Evolutionary conservation across 2,113 vertebrate species (phyloP), one percentile per base, ranked within the genome.

Genomic region (Myrmophylax atrothorax): DNA sequence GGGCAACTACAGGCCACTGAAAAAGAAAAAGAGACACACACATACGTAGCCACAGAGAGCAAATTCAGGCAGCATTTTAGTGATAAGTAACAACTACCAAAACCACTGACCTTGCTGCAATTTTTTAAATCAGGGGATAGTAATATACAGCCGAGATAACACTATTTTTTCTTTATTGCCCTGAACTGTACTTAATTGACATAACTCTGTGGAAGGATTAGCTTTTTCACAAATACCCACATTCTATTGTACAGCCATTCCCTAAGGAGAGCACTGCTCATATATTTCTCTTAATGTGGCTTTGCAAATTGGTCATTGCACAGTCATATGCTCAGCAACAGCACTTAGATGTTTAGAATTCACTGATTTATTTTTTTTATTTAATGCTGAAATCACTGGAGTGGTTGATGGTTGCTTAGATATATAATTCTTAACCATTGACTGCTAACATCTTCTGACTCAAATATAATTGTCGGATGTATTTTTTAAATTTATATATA

Each of bases 91-190:
- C 50, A 73, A 77, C 40, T 18, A 91, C 29, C 73, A 90, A 70
- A 92, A 78, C n/a, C 7, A 13, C 25, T 85, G 47, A 90, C 66
- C 83, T 58, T 0, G 1, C 40, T 74, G 52, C 29, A 76, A 46
- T 88, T 92, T 90, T 69, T 74, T 18, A 18, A 74, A 85, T 40
- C 26, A 18, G 44, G 40, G 31, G 17, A 73, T 64, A 35, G 55
- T 68, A 88, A 91, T 84, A 80, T 73, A 84, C 22, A 42, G 75
- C 49, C 64, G 52, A 92, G 63, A 93, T 85, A 90, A 66, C 79
- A 80, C 55, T 90, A 7, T 49, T 91, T 94, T 96, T 96, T 96
- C 89, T 95, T 96, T 87, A 94, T 84, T 96, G 96, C 76, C 79
- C 62, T 67, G 63, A 95, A 83, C 67, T 90, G n/a, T 68, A 89